These are phyloP conservation scores for Oscarella lobularis DNA, from an alignment of 37 sponge, comb jelly and placozoan genomes.

Conservation along the genomic window DNA sequence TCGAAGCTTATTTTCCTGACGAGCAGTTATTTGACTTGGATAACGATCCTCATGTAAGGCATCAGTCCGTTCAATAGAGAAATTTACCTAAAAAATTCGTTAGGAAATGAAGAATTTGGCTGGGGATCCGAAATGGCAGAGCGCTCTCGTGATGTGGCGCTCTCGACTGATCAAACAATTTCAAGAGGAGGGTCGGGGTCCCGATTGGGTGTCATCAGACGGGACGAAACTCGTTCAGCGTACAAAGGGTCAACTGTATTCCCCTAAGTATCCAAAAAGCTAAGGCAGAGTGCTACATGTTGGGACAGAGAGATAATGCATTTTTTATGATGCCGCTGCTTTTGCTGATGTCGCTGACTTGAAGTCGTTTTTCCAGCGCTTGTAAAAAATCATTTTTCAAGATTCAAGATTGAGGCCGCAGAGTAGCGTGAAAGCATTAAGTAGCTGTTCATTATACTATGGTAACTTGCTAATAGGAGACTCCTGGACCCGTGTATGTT, in stretches of 20 bases:
- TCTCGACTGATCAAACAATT: conserved; percentile 38
- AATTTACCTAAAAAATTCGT: background rate
- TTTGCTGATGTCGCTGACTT: too few relatives aligned
- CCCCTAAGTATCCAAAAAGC: conserved; percentile 53
- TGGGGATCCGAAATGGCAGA: conserved; percentile 9
- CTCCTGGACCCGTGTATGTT: too few relatives aligned
- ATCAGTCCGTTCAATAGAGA: background rate
- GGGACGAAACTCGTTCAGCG: conserved; percentile 21
- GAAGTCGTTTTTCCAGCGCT: too few relatives aligned
- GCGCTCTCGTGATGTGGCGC: conserved; percentile 20
- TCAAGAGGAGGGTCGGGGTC: conserved; percentile 31
- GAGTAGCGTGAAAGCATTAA: too few relatives aligned
- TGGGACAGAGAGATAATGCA: too few relatives aligned
- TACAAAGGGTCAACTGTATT: conserved; percentile 37
- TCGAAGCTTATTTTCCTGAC: conserved; percentile 27
- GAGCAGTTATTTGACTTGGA: conserved; percentile 50
- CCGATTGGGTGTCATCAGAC: conserved; percentile 26
- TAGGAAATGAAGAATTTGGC: conserved; percentile 33
- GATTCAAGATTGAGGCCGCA: too few relatives aligned
- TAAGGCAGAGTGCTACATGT: too few relatives aligned
- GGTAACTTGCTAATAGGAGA: too few relatives aligned
- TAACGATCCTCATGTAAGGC: conserved; percentile 19
- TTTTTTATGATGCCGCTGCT: too few relatives aligned
- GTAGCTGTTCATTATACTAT: too few relatives aligned
- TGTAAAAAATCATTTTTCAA: too few relatives aligned